Base-by-base conservation (phyloP, 2,888 invertebrate species). In the Agrypnus murinus region DNA sequence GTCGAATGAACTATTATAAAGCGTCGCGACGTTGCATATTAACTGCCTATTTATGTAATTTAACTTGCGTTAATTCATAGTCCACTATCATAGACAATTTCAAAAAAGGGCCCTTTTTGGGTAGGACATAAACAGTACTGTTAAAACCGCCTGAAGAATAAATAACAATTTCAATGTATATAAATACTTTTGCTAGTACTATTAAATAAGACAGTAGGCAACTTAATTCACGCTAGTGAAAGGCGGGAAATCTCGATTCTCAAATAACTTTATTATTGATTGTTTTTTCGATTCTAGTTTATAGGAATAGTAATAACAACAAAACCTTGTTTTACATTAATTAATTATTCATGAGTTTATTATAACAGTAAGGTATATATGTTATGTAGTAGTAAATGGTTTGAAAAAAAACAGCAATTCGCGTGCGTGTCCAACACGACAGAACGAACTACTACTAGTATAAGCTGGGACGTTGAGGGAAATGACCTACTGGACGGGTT, bases 401-500 rank as follows among this genome's bases (percentile, higher is more conserved):
- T 15, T n/a, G 14, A 45, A 60, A 45, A 45, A 45, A 12, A 45
- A 48, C 46, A 48, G 32, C 64, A 58, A 65, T 64, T 74, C 45
- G 74, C 70, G 70, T 72, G 70, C 62, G 45, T 53, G 60, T 15
- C 12, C 10, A 55, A 19, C 65, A 53, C 53, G 64, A 31, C 34
- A 50, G 63, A 25, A 25, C 48, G 19, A 48, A 60, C 31, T 36
- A 60, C 31, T 36, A 34, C 32, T 60, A 14, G 31, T 34, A 34
- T 36, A 48, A 36, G 48, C 48, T 38, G 32, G 62, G 48, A 40
- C 67, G 25, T 25, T 5, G 74, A 71, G 77, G 76, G 73, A 75
- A 77, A 77, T 75, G 77, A 77, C 76, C 77, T 73, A 74, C 55
- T 73, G 69, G 58, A 69, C 65, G 75, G 77, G 77, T 78, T 78